These are phyloP conservation scores for Eupeodes corollae DNA, from an alignment of 1,140 invertebrate species.

Conservation along the genomic window DNA sequence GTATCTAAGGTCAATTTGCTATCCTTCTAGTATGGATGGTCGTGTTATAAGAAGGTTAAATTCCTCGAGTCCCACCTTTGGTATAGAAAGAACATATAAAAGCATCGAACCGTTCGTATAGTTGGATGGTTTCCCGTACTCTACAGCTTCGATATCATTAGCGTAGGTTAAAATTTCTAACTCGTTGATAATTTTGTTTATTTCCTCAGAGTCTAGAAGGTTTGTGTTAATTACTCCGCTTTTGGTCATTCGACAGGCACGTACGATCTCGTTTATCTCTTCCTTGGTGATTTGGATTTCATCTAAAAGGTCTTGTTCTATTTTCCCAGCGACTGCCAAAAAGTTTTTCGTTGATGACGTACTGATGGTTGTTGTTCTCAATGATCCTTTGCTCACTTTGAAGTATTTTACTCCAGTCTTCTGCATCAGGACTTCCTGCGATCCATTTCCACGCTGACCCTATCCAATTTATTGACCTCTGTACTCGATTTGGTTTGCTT, in stretches of 20 bases:
- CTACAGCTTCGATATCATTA: no score
- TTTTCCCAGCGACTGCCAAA: not conserved
- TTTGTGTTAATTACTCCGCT: not conserved
- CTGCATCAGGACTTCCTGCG: not conserved
- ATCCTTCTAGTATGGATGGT: no score
- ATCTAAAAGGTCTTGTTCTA: not conserved
- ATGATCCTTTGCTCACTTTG: not conserved
- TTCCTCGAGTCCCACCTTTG: no score
- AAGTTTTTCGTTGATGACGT: no score
- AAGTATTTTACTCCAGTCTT: not conserved
- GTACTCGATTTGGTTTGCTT: not conserved
- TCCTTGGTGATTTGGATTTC: not conserved
- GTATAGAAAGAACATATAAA: no score
- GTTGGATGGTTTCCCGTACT: no score
- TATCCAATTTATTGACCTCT: conserved; percentile 1
- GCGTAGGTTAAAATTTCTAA: not conserved
- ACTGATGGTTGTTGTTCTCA: no score
- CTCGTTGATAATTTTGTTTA: not conserved
- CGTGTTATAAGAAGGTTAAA: no score
- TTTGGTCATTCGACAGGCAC: not conserved
- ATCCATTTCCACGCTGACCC: not conserved
- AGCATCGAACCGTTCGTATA: no score
- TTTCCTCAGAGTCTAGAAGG: not conserved
- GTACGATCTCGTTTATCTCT: conserved; percentile 2
- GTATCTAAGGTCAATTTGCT: no score